These are phyloP conservation scores for Carcina quercana DNA, from an alignment of 2,888 invertebrate genomes.

Conservation along the genomic window DNA sequence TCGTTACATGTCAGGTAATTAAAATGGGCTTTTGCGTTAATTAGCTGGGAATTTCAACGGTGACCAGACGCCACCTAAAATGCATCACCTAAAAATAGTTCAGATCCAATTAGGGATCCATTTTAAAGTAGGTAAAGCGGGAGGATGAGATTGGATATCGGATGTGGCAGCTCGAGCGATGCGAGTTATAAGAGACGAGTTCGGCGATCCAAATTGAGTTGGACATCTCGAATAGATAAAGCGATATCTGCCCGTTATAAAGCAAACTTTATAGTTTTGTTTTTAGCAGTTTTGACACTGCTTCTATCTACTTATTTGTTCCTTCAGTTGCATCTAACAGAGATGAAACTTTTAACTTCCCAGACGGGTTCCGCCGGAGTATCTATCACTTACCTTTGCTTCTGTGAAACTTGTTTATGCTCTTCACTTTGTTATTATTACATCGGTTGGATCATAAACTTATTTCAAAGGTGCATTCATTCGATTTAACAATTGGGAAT, in stretches of 20 bases:
- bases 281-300: slow-evolving; percentile 73
- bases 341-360: slow-evolving; percentile 65
- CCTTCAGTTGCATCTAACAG: slow-evolving; percentile 60
- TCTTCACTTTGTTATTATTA: slow-evolving; percentile 23
- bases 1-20: slow-evolving; percentile 38
- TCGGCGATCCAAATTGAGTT: slow-evolving; percentile 59
- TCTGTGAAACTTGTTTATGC: slow-evolving; percentile 44
- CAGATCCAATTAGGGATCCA: slow-evolving; percentile 27
- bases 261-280: slow-evolving; percentile 75
- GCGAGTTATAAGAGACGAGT: slow-evolving; percentile 43
- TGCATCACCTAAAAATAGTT: slow-evolving; percentile 15
- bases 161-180: slow-evolving; percentile 16
- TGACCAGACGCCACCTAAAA: slow-evolving; percentile 6
- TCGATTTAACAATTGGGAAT: no score
- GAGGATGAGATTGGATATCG: slow-evolving; percentile 20
- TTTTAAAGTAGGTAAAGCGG: slow-evolving; percentile 1
- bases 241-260: slow-evolving; percentile 64
- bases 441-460: no score
- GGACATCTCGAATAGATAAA: slow-evolving; percentile 70
- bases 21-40: slow-evolving; percentile 29
- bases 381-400: slow-evolving; percentile 49
- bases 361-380: slow-evolving; percentile 53
- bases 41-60: slow-evolving; percentile 19
- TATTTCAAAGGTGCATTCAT: no score
- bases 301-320: slow-evolving; percentile 71